Conservation (phyloP, 2,797 vertebrate species). For the Monodelphis domestica region DNA sequence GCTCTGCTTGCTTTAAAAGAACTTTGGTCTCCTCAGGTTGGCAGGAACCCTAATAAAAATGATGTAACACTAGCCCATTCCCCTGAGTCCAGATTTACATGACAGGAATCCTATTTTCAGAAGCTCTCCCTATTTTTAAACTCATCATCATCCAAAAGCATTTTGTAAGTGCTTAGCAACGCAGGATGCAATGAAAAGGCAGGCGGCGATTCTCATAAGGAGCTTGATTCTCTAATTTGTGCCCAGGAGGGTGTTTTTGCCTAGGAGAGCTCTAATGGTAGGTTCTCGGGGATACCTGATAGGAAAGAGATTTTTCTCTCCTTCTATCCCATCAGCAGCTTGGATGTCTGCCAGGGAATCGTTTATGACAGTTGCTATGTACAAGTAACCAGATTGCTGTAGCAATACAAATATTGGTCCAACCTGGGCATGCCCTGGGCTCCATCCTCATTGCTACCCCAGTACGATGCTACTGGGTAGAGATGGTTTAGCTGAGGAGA, state of each 20-base stretch:
- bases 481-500: neutral
- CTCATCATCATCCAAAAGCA: neutral
- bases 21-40: neutral
- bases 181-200: neutral
- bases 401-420: neutral
- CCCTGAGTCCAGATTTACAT: neutral
- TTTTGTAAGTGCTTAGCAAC: neutral
- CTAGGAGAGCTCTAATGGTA: neutral
- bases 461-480: neutral
- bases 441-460: neutral
- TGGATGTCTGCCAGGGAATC: neutral
- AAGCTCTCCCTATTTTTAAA: neutral
- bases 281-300: neutral
- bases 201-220: neutral
- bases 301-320: neutral
- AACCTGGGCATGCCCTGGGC: neutral
- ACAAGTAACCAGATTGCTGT: neutral
- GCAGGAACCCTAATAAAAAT: neutral
- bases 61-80: neutral
- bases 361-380: neutral
- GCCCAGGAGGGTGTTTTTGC: neutral
- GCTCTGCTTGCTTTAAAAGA: neutral
- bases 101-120: neutral
- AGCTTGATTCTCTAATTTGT: neutral
- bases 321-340: neutral